Conservation (phyloP, 2,113 vertebrate species). For the Rattus norvegicus region DNA sequence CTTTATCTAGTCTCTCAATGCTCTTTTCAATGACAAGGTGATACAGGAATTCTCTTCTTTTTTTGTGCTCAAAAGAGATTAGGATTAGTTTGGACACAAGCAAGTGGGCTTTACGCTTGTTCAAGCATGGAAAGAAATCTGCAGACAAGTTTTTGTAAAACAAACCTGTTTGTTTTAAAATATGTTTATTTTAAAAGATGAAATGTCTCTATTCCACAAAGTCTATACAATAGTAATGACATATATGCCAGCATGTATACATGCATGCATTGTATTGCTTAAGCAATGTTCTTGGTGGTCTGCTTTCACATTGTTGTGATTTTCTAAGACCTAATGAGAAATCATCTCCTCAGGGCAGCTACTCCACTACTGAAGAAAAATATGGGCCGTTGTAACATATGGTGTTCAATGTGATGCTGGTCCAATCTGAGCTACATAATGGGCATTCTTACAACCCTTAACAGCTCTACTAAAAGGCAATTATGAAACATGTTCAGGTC, state of each 20-base stretch:
- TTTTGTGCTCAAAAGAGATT: neutral
- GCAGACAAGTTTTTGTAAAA: neutral
- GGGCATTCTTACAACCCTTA: slow-evolving; percentile 34
- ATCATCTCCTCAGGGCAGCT: slow-evolving; percentile 27
- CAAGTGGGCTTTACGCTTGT: neutral
- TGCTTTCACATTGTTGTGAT: slow-evolving; percentile 1
- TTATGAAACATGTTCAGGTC: slow-evolving; percentile 46
- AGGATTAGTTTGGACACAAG: neutral
- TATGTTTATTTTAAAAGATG: neutral
- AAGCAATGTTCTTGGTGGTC: neutral
- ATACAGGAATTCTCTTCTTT: neutral
- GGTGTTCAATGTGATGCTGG: slow-evolving; percentile 37
- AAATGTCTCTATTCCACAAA: neutral
- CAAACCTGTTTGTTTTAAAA: neutral
- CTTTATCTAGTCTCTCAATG: rapidly evolving
- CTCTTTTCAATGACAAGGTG: neutral
- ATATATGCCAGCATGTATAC: neutral
- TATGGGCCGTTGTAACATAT: slow-evolving; percentile 26
- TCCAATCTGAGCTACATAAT: slow-evolving; percentile 17
- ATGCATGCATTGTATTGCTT: neutral
- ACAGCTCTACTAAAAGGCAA: slow-evolving; percentile 21
- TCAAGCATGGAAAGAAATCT: neutral
- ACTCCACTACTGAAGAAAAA: slow-evolving; percentile 25
- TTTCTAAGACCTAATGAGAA: slow-evolving; percentile 41
- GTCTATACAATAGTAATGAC: neutral